Base-by-base conservation (phyloP, 1,140 invertebrate genomes). In the Papilio glaucus region DNA sequence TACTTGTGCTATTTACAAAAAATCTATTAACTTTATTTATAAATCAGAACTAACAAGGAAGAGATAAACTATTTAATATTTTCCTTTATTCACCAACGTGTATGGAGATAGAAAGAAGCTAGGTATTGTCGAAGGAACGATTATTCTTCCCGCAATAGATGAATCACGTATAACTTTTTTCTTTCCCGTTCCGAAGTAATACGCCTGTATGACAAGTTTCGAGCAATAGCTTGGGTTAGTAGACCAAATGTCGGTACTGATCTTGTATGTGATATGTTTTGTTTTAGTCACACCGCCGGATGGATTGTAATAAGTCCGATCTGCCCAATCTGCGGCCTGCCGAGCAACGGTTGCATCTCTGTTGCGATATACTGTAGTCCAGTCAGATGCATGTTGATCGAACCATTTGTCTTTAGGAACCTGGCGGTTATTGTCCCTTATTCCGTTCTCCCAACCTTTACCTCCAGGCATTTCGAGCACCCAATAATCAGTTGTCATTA, bases 391-490 rank as follows among this genome's bases (percentile, higher is more conserved):
- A 53, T 88, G 86, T 15, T 73, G 21, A n/a, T 88, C 82, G 57
- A 88, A 88, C 85, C 85, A 89, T 60, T 69, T 73, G 67, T 83
- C 71, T 61, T 88, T 89, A 2, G 67, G 67, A 13, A 89, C 63
- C 57, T 87, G 83, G 13, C 84, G 75, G 45, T 89, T 87, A 57
- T 88, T 87, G 69, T 80, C 72, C 21, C 62, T 75, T 41, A 85
- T 84, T 0, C 85, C 86, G 7, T 71, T 79, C 18, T 75, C 45
- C 78, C 80, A 85, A 0, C 82, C 85, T n/a, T 39, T 33, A 7
- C 85, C 85, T 9, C 83, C 86, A 24, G 77, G 79, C 83, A 89
- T 86, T 67, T 89, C 85, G 26, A 90, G 68, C 9, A 90, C 86
- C 77, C 74, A 85, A 67, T 84, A 76, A 57, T 88, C 81, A 1